Conservation (phyloP, 2,113 vertebrate genomes). For the Vireo altiloquus region DNA sequence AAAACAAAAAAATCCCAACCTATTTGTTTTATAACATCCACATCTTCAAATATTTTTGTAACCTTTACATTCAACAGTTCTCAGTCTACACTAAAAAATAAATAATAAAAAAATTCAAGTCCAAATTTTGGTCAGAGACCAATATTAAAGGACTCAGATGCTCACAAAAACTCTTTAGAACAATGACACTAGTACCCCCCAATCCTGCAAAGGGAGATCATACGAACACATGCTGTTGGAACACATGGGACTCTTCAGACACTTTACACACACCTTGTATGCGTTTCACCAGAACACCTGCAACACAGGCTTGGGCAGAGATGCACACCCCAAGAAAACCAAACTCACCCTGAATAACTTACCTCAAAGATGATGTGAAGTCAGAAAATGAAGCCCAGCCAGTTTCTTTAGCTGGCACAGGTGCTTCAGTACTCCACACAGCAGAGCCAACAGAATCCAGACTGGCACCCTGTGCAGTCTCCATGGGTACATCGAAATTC, state of each 20-base stretch:
- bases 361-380: constrained; percentile 86
- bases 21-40: neutral
- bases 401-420: constrained; percentile 77
- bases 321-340: neutral
- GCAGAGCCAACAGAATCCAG: constrained; percentile 76
- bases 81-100: neutral
- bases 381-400: constrained; percentile 94
- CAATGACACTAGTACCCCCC: neutral
- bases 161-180: neutral
- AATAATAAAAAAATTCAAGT: neutral
- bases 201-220: neutral
- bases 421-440: constrained; percentile 84
- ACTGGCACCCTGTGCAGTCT: constrained; percentile 81
- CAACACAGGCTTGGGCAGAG: neutral
- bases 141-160: neutral
- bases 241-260: rapidly evolving
- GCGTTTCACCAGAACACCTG: neutral
- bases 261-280: neutral
- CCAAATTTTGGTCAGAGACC: neutral
- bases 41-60: neutral
- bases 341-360: neutral
- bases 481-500: constrained; percentile 95
- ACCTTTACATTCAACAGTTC: neutral
- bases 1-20: neutral
- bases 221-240: neutral